These are phyloP conservation scores for Tichodroma muraria DNA, from an alignment of 2,113 vertebrate genomes.

Conservation along the genomic window DNA sequence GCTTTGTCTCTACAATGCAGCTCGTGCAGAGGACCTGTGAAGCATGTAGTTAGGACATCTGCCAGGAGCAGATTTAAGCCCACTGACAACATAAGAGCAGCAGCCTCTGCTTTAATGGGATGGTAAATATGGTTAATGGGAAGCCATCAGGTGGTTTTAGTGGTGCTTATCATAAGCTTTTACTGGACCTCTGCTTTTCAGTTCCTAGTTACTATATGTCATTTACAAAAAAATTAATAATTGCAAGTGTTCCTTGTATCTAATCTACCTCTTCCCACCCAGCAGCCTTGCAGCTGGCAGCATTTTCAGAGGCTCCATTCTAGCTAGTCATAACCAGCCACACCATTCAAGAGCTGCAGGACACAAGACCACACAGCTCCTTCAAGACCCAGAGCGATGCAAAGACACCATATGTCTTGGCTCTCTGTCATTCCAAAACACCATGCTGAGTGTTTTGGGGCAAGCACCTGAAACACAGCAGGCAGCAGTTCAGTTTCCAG, in stretches of 20 bases:
- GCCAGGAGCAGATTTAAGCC: constrained; percentile 28
- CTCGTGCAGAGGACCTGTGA: neutral
- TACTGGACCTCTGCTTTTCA: neutral
- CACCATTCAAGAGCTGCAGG: neutral
- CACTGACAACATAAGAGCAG: constrained; percentile 1
- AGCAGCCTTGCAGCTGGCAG: neutral
- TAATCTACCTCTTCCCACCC: neutral
- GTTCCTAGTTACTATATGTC: neutral
- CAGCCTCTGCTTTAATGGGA: neutral
- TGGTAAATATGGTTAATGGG: neutral
- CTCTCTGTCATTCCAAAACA: neutral
- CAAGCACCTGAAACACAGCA: neutral
- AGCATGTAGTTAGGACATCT: constrained; percentile 27
- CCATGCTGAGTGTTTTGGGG: neutral
- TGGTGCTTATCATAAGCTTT: neutral
- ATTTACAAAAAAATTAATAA: neutral
- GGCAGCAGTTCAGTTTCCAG: neutral
- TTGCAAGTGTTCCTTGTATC: neutral
- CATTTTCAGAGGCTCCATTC: neutral
- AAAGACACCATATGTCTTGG: rapidly evolving
- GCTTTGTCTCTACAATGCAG: neutral
- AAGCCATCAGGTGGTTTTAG: neutral
- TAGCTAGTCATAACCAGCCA: neutral
- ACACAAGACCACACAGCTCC: neutral
- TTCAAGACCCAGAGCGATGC: neutral